phyloP scores from a whole-genome alignment of 2,888 invertebrate species.

The Muscina levida region DNA sequence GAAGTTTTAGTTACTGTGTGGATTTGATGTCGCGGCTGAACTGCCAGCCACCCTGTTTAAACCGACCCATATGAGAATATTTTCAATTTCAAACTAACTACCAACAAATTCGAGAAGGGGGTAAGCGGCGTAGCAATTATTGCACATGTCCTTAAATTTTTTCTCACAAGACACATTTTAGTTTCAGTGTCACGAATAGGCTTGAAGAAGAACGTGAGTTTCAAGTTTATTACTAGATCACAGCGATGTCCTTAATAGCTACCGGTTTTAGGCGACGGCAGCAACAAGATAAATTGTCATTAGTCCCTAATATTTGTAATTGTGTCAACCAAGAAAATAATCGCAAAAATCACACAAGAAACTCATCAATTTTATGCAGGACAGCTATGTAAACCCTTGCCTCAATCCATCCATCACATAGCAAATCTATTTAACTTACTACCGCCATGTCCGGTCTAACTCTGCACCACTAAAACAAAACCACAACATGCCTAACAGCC shows the following conservation, averaged over 20 bases:
- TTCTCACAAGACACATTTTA: neutral
- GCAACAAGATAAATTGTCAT: slow-evolving; percentile 20
- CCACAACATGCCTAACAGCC: slow-evolving; percentile 57
- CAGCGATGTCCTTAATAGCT: slow-evolving; percentile 50
- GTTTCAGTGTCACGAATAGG: neutral
- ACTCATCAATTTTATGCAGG: slow-evolving; percentile 20
- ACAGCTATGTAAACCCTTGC: neutral
- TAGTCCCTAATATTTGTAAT: slow-evolving; percentile 30
- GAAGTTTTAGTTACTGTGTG: too few relatives aligned
- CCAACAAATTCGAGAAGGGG: slow-evolving; percentile 27
- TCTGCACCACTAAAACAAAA: slow-evolving; percentile 42
- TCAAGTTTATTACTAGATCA: slow-evolving; percentile 63
- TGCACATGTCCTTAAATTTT: slow-evolving; percentile 49
- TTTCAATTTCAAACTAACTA: slow-evolving; percentile 28
- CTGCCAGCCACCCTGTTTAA: too few relatives aligned
- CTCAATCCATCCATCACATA: slow-evolving; percentile 24
- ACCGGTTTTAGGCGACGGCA: slow-evolving; percentile 50
- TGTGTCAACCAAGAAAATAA: slow-evolving; percentile 9
- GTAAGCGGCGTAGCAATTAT: slow-evolving; percentile 52
- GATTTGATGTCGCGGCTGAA: too few relatives aligned
- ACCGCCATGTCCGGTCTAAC: neutral
- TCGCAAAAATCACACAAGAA: neutral
- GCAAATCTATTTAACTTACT: neutral
- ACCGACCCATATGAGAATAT: slow-evolving; percentile 59
- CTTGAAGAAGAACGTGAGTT: slow-evolving; percentile 65